These are phyloP conservation scores for Zaprionus ornatus DNA, from an alignment of 1,140 invertebrate species.

Conservation along the genomic window DNA sequence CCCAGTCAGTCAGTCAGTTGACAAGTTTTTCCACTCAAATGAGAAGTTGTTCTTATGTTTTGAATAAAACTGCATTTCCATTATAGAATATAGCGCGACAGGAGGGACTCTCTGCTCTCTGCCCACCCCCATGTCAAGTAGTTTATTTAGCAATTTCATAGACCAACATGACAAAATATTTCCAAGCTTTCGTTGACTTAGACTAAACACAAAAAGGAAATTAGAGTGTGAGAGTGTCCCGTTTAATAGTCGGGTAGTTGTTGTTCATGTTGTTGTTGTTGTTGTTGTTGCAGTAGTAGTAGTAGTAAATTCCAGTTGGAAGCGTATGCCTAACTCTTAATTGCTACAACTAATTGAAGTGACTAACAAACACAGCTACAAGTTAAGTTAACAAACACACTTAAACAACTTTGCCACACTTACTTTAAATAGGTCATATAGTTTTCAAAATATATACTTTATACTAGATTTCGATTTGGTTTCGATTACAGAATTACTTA, in stretches of 20 bases:
- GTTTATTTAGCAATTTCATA: conserved; percentile 33
- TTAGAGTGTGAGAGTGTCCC: not conserved
- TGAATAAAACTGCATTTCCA: not conserved
- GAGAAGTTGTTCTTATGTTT: not conserved
- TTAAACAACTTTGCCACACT: conserved; percentile 17
- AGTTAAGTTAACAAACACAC: conserved; percentile 31
- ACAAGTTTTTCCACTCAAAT: conserved; percentile 33
- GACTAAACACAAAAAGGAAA: conserved; percentile 4
- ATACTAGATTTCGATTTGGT: not conserved
- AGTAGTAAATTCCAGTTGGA: conserved; percentile 5
- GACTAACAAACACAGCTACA: conserved; percentile 58
- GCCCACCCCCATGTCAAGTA: conserved; percentile 11
- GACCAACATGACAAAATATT: conserved; percentile 25
- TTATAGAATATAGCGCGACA: conserved; percentile 25
- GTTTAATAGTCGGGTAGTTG: not conserved
- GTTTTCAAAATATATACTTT: conserved; percentile 19
- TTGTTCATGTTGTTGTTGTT: not conserved
- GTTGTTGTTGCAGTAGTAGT: not conserved
- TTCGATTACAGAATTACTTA: conserved; percentile 21
- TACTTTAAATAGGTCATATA: conserved; percentile 10
- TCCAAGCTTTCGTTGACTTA: conserved; percentile 1
- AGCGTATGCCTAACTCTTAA: conserved; percentile 5
- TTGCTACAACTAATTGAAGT: conserved; percentile 24
- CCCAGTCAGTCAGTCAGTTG: not conserved
- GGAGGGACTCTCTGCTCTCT: not conserved